Base-by-base conservation (phyloP, 64 coral and sea anemone genomes). In the Hydrozoanthus tunicans region DNA sequence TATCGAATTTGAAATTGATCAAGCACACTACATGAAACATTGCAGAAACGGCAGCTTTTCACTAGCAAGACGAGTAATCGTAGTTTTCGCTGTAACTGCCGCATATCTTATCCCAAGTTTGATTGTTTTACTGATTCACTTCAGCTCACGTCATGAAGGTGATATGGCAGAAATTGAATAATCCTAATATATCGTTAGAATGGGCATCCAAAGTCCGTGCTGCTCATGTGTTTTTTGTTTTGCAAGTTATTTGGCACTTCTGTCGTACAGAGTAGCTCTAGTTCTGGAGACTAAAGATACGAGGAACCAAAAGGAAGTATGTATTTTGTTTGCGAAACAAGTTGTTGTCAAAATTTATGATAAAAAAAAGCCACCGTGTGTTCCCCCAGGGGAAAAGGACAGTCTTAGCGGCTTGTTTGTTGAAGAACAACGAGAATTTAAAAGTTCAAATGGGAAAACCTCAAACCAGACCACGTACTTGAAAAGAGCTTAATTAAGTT, bases 91-190 rank as follows among this genome's bases (percentile, higher is more conserved):
- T 26, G 8, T 81, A 6, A 25, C 56, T 61, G 4, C 61, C 25
- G 56, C 7, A 2, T 81, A 81, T 81, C 59, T 81, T 4, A 5
- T 61, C 25, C 79, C 79, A 62, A 81, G 79, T 81, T 12, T 60
- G 43, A 43, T 81, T 59, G 79, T 81, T 4, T 23, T 81, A 25
- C 20, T 20, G 20, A 20, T 32, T 81, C 3, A 81, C 79, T 3
- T 81, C 79, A 59, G 27, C 61, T 26, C 79, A 81, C 58, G 79
- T 81, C 3, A 81, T 81, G 58, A 81, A 81, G 61, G 58, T 81
- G n/a, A 81, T 81, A 7, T 81, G 79, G 79, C 20, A 20, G 59
- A 81, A 81, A 26, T 4, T 81, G 5, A 9, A 62, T 10, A 81
- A 81, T 17, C 58, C 20, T 3, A 81, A 81, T 23, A 15, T 81